Conservation (phyloP, 1,140 invertebrate genomes). For the Caerostris extrusa region DNA sequence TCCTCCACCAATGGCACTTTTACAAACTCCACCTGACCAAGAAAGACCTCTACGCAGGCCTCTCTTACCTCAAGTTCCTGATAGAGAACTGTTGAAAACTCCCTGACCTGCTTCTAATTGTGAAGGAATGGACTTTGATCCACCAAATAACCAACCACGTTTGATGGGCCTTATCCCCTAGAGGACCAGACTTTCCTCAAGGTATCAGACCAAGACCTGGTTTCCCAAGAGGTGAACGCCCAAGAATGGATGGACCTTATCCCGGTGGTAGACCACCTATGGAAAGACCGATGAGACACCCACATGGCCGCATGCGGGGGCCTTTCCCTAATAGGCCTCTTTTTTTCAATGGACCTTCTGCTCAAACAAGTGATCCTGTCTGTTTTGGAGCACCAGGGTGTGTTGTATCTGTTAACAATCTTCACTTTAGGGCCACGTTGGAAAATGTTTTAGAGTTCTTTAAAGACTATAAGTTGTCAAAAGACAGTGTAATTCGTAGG, state of each 20-base stretch:
- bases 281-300: conserved; percentile 27
- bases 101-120: background rate
- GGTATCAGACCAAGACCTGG: background rate
- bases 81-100: background rate
- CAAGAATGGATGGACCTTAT: conserved; percentile 28
- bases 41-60: conserved; percentile 35
- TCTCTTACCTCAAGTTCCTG: background rate
- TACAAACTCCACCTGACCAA: conserved; percentile 15
- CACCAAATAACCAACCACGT: background rate
- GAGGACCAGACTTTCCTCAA: conserved; percentile 12
- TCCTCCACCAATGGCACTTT: conserved; percentile 4
- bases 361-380: conserved; percentile 81
- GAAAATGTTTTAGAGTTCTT: conserved; percentile 95
- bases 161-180: background rate
- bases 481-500: conserved; percentile 81
- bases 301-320: conserved; percentile 48
- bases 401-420: conserved; percentile 91
- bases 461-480: conserved; percentile 80
- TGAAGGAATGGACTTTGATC: background rate
- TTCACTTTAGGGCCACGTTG: conserved; percentile 91
- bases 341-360: conserved; percentile 61
- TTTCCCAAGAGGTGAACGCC: conserved; percentile 12
- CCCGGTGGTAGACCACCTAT: conserved; percentile 8
- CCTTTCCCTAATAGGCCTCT: conserved; percentile 22
- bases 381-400: conserved; percentile 89